Conservation (phyloP, 2,797 vertebrate species). For the Ispidina picta region DNA sequence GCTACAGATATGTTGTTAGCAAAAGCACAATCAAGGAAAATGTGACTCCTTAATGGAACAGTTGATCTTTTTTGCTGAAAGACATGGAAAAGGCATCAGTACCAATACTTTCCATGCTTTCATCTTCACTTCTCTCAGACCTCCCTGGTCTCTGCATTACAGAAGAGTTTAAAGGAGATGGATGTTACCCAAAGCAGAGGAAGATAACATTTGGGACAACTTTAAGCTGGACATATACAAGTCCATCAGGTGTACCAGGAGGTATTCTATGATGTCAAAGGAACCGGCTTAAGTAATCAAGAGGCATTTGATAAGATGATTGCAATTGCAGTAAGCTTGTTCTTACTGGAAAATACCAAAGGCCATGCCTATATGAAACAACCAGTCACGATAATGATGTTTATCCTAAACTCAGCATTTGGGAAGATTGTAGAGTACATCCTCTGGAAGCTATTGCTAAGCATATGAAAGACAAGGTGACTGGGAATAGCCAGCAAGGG, state of each 20-base stretch:
- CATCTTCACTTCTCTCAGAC: not conserved
- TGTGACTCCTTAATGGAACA: not conserved
- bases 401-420: not conserved
- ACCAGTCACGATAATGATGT: not conserved
- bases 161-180: not conserved
- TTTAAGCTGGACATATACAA: not conserved
- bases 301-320: not conserved
- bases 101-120: not conserved
- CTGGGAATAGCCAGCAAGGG: not conserved
- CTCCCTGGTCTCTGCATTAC: not conserved
- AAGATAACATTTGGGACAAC: not conserved
- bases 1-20: not conserved
- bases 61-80: not conserved
- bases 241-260: not conserved
- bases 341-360: not conserved
- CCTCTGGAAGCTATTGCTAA: not conserved
- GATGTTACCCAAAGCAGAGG: not conserved
- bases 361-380: not conserved
- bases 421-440: not conserved
- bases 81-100: not conserved
- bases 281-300: not conserved
- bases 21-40: not conserved
- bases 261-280: not conserved
- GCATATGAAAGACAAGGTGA: not conserved
- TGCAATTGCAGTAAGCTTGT: not conserved